phyloP scores from a whole-genome alignment of 1,140 invertebrate genomes.

The Hirudo medicinalis region DNA sequence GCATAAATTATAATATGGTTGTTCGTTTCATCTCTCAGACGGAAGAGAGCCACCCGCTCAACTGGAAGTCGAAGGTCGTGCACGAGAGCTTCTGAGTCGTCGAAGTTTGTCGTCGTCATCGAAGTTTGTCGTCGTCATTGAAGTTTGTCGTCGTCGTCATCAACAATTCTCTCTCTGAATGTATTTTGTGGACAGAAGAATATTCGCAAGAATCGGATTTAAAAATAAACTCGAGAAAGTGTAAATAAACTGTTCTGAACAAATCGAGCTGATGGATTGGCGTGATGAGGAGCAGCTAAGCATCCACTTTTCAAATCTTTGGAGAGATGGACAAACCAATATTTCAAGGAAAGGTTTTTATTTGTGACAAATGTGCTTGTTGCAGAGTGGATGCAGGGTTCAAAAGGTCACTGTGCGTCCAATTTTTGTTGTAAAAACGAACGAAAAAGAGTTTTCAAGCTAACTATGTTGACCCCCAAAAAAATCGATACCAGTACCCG shows the following conservation, averaged over 20 bases:
- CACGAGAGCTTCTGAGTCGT: conserved; percentile 8
- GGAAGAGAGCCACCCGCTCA: conserved; percentile 89
- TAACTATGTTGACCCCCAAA: too few species aligned
- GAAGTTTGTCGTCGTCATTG: neutral
- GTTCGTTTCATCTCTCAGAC: conserved; percentile 49
- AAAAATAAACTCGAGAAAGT: neutral
- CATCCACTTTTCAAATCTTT: neutral
- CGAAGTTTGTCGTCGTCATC: neutral
- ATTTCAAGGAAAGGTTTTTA: too few species aligned
- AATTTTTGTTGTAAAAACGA: too few species aligned
- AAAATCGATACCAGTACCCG: too few species aligned
- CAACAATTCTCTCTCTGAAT: too few species aligned
- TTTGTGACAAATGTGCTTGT: too few species aligned
- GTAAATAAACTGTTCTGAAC: neutral
- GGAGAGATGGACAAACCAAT: neutral
- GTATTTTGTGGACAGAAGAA: neutral
- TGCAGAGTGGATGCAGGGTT: too few species aligned
- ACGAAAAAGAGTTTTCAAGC: too few species aligned
- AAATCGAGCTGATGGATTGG: neutral
- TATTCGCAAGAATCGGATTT: neutral
- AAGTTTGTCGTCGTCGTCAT: neutral
- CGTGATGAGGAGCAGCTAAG: neutral
- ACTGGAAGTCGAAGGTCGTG: conserved; percentile 89
- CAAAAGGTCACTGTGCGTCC: too few species aligned
- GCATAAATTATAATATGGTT: too few species aligned